Conservation (phyloP, 2,113 vertebrate genomes). For the Sceloporus undulatus region DNA sequence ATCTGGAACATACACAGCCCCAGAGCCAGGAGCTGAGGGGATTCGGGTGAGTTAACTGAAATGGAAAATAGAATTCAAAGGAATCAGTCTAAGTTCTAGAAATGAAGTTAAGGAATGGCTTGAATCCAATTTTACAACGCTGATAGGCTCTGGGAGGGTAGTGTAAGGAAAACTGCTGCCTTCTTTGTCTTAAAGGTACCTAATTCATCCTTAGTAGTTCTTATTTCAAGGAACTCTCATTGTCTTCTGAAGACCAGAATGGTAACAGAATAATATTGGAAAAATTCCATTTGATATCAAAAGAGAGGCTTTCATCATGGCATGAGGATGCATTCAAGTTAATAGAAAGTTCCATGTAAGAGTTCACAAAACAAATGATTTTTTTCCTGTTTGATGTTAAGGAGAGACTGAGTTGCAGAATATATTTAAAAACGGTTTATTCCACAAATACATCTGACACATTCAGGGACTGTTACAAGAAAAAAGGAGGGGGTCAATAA, state of each 20-base stretch:
- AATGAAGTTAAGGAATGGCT: background rate
- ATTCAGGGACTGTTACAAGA: no score
- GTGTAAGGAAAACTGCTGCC: background rate
- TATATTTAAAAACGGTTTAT: no score
- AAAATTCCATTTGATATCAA: background rate
- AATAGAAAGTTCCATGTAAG: background rate
- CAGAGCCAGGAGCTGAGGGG: conserved; percentile 31
- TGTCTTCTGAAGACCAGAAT: background rate
- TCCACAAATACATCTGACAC: no score
- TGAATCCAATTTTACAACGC: background rate
- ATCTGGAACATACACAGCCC: conserved; percentile 47
- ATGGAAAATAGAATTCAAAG: background rate
- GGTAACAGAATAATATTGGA: background rate
- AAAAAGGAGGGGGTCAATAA: no score
- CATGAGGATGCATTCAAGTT: background rate
- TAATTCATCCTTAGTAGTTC: background rate
- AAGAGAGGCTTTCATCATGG: background rate
- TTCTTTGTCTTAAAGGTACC: background rate
- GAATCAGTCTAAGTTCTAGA: background rate
- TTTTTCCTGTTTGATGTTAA: no score
- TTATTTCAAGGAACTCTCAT: background rate
- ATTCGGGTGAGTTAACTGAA: conserved; percentile 36
- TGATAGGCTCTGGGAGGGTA: background rate
- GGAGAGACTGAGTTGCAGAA: no score
- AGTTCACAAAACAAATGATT: background rate